Evolutionary conservation across 1,140 invertebrate genomes (phyloP).

Genomic region (Brachionus asplanchnoidis): DNA sequence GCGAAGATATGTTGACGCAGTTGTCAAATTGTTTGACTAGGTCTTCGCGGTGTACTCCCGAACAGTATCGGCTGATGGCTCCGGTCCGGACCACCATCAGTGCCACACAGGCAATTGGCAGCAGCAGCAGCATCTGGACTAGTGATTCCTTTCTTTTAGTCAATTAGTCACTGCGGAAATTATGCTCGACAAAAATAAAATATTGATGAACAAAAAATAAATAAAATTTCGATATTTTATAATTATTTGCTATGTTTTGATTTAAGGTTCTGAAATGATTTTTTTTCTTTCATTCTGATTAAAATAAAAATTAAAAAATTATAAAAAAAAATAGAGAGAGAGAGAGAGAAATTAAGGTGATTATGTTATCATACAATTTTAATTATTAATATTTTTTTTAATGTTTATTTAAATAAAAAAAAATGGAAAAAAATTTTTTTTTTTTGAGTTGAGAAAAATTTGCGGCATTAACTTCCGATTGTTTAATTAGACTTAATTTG

Average conservation of each 20-base stretch:
- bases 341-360: background rate
- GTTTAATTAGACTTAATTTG: background rate
- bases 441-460: background rate
- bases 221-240: background rate
- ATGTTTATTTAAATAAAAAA: too few relatives aligned
- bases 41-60: background rate
- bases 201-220: background rate
- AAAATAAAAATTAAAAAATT: too few relatives aligned
- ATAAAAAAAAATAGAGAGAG: background rate
- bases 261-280: background rate
- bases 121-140: background rate
- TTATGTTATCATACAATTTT: background rate
- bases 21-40: background rate
- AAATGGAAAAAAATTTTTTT: background rate
- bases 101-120: background rate
- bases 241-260: background rate
- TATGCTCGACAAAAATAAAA: background rate
- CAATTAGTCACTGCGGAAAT: background rate
- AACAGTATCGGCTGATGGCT: background rate
- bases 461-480: background rate
- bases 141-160: background rate
- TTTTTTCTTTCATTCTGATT: background rate
- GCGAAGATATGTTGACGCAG: background rate
- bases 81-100: background rate
- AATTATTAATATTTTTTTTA: background rate